These are phyloP conservation scores for fruit fly (Drosophila melanogaster) DNA, from an alignment of 1,140 invertebrate species.

Conservation along the genomic window Release_6_plus_ISO1_MT NT_033779.5:14206501-14207000, in stretches of 20 bases:
- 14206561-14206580: background rate
- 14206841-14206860: conserved; percentile 60
- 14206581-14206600: conserved; percentile 32
- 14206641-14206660: conserved; percentile 2
- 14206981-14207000: conserved; percentile 32
- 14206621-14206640: conserved; percentile 72
- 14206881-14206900: conserved; percentile 8
- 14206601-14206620: conserved; percentile 56
- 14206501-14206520: conserved; percentile 27
- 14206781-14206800: conserved; percentile 75
- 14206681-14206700: conserved; percentile 39
- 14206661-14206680: conserved; percentile 46
- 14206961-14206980: conserved; percentile 21
- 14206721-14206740: conserved; percentile 63
- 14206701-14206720: conserved; percentile 40
- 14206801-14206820: conserved; percentile 78
- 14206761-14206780: conserved; percentile 7
- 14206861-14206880: conserved; percentile 19
- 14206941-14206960: background rate
- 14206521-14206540: conserved; percentile 22
- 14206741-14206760: conserved; percentile 15
- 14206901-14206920: conserved; percentile 4
- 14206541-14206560: conserved; percentile 20
- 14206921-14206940: background rate
- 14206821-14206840: conserved; percentile 73